Conservation (phyloP, 2,113 vertebrate species). For the Syrmaticus mikado region DNA sequence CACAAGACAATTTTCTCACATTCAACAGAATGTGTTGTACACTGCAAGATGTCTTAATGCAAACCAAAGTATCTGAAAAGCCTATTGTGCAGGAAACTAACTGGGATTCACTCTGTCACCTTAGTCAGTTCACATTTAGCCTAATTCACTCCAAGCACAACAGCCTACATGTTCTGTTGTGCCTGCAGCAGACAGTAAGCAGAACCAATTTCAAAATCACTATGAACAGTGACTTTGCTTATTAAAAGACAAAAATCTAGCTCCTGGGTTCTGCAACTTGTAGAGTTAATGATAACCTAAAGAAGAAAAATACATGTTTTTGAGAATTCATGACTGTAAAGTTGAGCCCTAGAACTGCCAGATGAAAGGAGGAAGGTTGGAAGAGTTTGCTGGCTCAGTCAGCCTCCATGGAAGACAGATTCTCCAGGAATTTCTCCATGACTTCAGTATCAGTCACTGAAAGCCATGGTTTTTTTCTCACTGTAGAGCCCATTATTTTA, state of each 20-base stretch:
- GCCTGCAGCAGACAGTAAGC: background rate
- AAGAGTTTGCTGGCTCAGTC: background rate
- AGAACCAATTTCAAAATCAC: conserved; percentile 8
- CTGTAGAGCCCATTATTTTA: background rate
- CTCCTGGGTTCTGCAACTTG: background rate
- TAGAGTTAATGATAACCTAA: background rate
- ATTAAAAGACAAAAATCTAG: background rate
- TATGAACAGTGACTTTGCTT: background rate
- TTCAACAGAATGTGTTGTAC: background rate
- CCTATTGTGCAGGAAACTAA: background rate
- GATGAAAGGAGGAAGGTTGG: background rate
- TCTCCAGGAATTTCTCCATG: background rate
- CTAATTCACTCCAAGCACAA: background rate
- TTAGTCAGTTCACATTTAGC: background rate
- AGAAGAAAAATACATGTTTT: background rate
- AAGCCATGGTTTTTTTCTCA: background rate
- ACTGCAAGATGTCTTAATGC: background rate
- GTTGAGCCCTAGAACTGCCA: background rate
- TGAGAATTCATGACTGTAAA: background rate
- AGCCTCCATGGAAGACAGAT: background rate
- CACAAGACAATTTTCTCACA: background rate
- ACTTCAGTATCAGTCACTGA: background rate
- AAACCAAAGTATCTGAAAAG: conserved; percentile 51
- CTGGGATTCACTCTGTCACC: background rate
- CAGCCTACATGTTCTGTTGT: background rate